These are phyloP conservation scores for Chrosomus eos DNA, from an alignment of 2,797 vertebrate genomes.

Conservation along the genomic window DNA sequence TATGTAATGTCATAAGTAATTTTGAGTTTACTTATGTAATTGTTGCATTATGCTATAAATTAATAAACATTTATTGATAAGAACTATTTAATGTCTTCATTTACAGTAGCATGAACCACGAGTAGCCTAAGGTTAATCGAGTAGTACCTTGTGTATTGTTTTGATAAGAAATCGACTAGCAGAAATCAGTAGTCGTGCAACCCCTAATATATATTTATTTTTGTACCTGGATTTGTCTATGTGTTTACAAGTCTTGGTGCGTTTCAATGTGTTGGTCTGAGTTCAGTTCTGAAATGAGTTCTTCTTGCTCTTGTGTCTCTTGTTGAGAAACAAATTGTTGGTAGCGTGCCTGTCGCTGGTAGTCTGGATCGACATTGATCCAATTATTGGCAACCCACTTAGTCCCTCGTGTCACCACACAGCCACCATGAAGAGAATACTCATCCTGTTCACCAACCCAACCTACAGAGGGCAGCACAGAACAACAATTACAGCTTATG, in stretches of 20 bases:
- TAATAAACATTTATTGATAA: no score
- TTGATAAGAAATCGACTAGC: no score
- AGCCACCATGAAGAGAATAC: slow-evolving; percentile 95
- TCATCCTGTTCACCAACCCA: slow-evolving; percentile 99
- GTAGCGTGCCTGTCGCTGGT: slow-evolving; percentile 89
- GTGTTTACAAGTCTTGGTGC: slow-evolving; percentile 79
- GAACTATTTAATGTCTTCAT: no score
- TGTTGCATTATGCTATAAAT: no score
- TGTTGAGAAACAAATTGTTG: slow-evolving; percentile 83
- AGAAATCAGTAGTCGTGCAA: no score
- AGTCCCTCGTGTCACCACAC: slow-evolving; percentile 90
- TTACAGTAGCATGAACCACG: no score
- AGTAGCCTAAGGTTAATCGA: no score
- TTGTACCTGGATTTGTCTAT: background rate
- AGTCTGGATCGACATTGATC: slow-evolving; percentile 97
- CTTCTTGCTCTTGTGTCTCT: slow-evolving; percentile 65
- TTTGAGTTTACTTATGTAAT: no score
- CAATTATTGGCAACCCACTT: slow-evolving; percentile 99
- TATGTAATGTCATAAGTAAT: no score
- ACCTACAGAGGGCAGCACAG: slow-evolving; percentile 73
- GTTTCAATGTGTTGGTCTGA: slow-evolving; percentile 65
- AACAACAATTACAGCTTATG: background rate
- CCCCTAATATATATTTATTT: background rate
- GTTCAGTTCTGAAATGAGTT: slow-evolving; percentile 62
- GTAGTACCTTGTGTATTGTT: no score